Evolutionary conservation across 2,888 invertebrate genomes (phyloP).

Genomic region (Athetis lepigone): DNA sequence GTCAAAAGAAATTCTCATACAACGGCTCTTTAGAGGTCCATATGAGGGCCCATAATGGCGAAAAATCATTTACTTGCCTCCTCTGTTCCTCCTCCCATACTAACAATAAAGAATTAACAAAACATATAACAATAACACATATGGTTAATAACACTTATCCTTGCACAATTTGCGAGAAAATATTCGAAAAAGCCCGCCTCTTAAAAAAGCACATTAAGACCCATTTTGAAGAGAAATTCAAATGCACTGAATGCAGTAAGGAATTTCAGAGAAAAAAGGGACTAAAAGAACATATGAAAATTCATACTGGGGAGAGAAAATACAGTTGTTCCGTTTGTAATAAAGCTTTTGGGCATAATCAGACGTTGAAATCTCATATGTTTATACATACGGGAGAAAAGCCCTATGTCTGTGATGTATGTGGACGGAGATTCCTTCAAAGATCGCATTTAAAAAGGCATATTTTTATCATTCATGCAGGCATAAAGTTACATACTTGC

Average conservation of each 20-base stretch:
- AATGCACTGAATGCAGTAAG: constrained; percentile 78
- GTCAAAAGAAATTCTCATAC: constrained; percentile 72
- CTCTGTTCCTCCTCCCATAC: constrained; percentile 76
- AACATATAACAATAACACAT: constrained; percentile 76
- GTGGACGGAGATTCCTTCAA: constrained; percentile 82
- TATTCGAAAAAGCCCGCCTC: constrained; percentile 74
- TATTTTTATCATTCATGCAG: constrained; percentile 82
- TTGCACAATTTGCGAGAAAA: constrained; percentile 76
- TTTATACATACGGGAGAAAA: constrained; percentile 83
- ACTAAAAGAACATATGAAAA: constrained; percentile 83
- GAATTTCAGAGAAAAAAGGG: constrained; percentile 82
- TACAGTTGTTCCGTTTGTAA: constrained; percentile 77
- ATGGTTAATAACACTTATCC: constrained; percentile 70
- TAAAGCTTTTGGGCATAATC: constrained; percentile 82
- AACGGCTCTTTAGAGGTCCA: constrained; percentile 75
- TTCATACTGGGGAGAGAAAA: constrained; percentile 80
- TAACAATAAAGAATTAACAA: constrained; percentile 78
- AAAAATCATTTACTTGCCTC: constrained; percentile 76
- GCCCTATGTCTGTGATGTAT: constrained; percentile 83
- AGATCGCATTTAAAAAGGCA: constrained; percentile 84
- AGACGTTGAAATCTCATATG: constrained; percentile 84
- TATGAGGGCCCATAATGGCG: constrained; percentile 73
- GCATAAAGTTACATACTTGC: constrained; percentile 80
- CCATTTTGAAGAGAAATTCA: constrained; percentile 80
- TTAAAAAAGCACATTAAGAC: constrained; percentile 79